Evolutionary conservation across 2,797 vertebrate genomes (phyloP).

Genomic region (Lepus townsendii): DNA sequence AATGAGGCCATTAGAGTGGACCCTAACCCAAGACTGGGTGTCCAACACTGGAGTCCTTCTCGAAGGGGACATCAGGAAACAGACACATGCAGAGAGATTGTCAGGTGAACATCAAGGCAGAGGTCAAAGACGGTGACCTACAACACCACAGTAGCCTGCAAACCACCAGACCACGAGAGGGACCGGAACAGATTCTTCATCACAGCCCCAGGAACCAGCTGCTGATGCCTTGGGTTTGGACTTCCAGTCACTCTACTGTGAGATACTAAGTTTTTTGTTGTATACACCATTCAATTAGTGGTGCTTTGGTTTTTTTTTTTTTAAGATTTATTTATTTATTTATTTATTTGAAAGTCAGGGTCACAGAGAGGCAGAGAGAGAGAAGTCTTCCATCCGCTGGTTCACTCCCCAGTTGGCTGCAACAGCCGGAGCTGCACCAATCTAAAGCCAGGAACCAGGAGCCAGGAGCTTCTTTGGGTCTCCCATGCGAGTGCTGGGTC

Average conservation of each 20-base stretch:
- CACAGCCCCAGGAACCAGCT: no score
- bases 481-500: no score
- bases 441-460: no score
- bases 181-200: not conserved
- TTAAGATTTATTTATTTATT: no score
- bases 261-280: fast-evolving
- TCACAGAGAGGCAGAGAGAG: no score
- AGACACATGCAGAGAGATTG: not conserved
- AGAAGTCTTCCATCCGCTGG: no score
- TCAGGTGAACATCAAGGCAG: not conserved
- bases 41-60: not conserved
- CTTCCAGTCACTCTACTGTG: not conserved
- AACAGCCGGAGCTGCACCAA: no score
- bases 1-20: no score
- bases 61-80: not conserved
- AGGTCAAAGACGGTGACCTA: not conserved
- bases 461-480: no score
- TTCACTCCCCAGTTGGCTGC: no score
- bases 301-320: not conserved
- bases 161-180: not conserved
- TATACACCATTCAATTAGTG: not conserved
- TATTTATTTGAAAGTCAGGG: no score
- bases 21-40: not conserved
- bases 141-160: not conserved
- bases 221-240: not conserved